Percentiles rank a stretch among this genome's conserved stretches.
Conservation (phyloP, 2,888 invertebrate species). For the Ctenicera cuprea region DNA sequence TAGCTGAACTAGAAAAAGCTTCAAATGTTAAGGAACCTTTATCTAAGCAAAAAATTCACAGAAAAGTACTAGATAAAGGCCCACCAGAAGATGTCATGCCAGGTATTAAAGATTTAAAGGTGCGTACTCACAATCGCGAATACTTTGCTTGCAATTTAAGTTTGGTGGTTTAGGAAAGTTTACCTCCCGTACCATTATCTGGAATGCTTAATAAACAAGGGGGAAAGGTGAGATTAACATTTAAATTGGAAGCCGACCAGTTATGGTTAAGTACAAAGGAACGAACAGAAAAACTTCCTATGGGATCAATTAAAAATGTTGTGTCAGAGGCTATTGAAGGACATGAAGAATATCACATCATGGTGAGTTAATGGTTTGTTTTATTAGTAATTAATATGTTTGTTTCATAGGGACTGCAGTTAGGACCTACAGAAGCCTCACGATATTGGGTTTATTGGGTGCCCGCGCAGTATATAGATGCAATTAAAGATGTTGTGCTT, state of each 20-base stretch:
- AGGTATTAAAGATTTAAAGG: slow-evolving; percentile 87
- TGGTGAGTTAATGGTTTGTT: slow-evolving; percentile 77
- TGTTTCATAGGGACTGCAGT: slow-evolving; percentile 84
- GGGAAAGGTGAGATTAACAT: slow-evolving; percentile 92
- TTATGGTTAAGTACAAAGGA: slow-evolving; percentile 96
- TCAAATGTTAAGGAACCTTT: slow-evolving; percentile 81
- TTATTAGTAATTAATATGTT: slow-evolving; percentile 49
- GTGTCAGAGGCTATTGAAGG: slow-evolving; percentile 89
- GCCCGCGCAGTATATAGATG: slow-evolving; percentile 91
- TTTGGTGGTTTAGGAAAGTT: slow-evolving; percentile 77
- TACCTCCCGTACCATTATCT: slow-evolving; percentile 87
- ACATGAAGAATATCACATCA: slow-evolving; percentile 92
- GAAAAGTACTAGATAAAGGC: slow-evolving; percentile 92
- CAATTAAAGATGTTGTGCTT: slow-evolving; percentile 92
- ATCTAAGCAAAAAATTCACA: slow-evolving; percentile 86
- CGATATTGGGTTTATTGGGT: slow-evolving; percentile 97
- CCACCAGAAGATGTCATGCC: slow-evolving; percentile 93
- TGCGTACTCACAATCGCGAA: slow-evolving; percentile 63
- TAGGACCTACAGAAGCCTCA: slow-evolving; percentile 94
- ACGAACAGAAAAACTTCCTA: slow-evolving; percentile 92
- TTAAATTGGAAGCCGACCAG: slow-evolving; percentile 93
- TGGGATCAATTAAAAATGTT: slow-evolving; percentile 91
- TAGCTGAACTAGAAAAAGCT: slow-evolving; percentile 79
- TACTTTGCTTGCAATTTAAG: background rate
- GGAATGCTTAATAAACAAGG: slow-evolving; percentile 95